Evolutionary conservation across 2,888 invertebrate species (phyloP).

Genomic region (Psylliodes chrysocephalus): DNA sequence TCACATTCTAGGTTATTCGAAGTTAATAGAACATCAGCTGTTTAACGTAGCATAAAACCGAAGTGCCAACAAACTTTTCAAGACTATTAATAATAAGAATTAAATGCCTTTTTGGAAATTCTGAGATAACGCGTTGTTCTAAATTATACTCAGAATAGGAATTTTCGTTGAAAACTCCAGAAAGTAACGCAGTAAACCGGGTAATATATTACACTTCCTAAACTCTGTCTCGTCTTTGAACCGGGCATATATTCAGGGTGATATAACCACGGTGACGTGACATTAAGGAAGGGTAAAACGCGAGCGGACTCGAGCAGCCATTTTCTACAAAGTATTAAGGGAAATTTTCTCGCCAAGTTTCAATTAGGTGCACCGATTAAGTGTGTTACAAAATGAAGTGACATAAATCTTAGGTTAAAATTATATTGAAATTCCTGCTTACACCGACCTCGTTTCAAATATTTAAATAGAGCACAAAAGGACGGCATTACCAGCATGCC

Average conservation of each 20-base stretch:
- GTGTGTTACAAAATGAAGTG: slow-evolving; percentile 45
- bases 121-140: slow-evolving; percentile 24
- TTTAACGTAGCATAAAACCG: slow-evolving; percentile 12
- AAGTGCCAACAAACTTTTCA: slow-evolving; percentile 22
- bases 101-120: slow-evolving; percentile 25
- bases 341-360: slow-evolving; percentile 51
- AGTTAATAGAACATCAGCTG: slow-evolving; percentile 18
- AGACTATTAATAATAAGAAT: slow-evolving; percentile 25
- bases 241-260: slow-evolving; percentile 29
- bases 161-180: slow-evolving; percentile 25
- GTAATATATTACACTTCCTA: slow-evolving; percentile 33
- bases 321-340: slow-evolving; percentile 50
- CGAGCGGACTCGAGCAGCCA: slow-evolving; percentile 46
- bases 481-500: too few species aligned
- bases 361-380: slow-evolving; percentile 58
- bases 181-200: slow-evolving; percentile 26
- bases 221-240: slow-evolving; percentile 26
- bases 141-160: slow-evolving; percentile 24
- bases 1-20: not conserved
- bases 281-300: slow-evolving; percentile 42
- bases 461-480: not conserved
- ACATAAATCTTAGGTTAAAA: slow-evolving; percentile 55
- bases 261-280: slow-evolving; percentile 42
- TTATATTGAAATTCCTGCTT: slow-evolving; percentile 29
- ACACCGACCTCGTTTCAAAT: not conserved